Percentiles rank a stretch among this genome's conserved stretches.
Conservation (phyloP, 2,113 vertebrate genomes). For the Sitta europaea region DNA sequence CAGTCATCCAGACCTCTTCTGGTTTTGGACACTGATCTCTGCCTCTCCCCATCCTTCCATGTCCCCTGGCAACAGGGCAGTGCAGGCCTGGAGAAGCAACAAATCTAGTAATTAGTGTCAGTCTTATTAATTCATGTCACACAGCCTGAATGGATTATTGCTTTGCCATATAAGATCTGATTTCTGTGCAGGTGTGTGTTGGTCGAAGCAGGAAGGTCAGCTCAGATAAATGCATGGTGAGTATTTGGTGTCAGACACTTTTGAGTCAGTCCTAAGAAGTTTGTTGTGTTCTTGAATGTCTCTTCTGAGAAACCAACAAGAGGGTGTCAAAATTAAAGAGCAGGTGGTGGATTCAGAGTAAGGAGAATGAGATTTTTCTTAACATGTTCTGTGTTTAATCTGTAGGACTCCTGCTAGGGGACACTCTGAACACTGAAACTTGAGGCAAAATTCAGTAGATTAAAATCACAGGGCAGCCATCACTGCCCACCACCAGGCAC, state of each 20-base stretch:
- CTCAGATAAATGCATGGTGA: neutral
- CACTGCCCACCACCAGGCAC: neutral
- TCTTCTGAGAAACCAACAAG: neutral
- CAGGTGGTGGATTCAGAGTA: neutral
- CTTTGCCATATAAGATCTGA: neutral
- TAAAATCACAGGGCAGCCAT: neutral
- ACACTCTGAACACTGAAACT: neutral
- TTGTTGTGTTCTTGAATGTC: neutral
- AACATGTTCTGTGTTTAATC: fast-evolving
- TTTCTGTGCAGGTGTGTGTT: neutral
- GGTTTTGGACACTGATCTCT: neutral
- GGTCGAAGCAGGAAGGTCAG: neutral
- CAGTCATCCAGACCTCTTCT: neutral
- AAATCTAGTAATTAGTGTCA: neutral
- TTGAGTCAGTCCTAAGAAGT: neutral
- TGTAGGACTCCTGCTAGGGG: neutral
- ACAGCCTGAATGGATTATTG: neutral
- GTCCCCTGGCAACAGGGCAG: neutral
- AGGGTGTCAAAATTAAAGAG: neutral
- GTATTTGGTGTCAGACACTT: neutral
- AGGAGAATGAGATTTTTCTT: neutral
- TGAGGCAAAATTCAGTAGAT: neutral
- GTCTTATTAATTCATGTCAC: neutral
- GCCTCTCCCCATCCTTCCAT: neutral
- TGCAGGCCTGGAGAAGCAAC: neutral